Evolutionary conservation across 2,113 vertebrate species (phyloP).

Genomic region (Pungitius pungitius): DNA sequence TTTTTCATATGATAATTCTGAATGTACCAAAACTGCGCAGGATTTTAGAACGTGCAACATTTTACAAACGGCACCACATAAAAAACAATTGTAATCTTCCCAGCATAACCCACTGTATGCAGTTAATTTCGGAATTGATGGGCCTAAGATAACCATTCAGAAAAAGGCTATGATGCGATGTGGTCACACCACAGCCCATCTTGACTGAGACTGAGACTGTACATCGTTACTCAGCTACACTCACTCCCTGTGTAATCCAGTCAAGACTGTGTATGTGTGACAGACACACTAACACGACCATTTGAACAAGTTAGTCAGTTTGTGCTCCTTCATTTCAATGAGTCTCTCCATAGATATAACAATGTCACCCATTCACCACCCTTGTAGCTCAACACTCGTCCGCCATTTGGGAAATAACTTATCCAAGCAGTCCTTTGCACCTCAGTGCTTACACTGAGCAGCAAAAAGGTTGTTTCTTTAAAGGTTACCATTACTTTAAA

Average conservation of each 20-base stretch:
- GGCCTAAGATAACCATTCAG: neutral
- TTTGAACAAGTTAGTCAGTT: slow-evolving; percentile 37
- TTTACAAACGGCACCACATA: too few species aligned
- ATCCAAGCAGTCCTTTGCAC: neutral
- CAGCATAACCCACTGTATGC: neutral
- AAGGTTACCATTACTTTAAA: slow-evolving; percentile 69
- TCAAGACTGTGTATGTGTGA: slow-evolving; percentile 22
- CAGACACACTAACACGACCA: slow-evolving; percentile 49
- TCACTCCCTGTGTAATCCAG: slow-evolving; percentile 49
- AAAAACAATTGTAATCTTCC: neutral
- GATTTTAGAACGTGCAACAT: too few species aligned
- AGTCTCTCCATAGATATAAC: slow-evolving; percentile 3
- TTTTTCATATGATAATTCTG: too few species aligned
- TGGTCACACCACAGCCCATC: slow-evolving; percentile 28
- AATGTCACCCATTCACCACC: slow-evolving; percentile 10
- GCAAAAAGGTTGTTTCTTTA: slow-evolving; percentile 45
- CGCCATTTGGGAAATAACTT: slow-evolving; percentile 31
- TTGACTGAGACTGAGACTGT: slow-evolving; percentile 41
- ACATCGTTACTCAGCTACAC: slow-evolving; percentile 46
- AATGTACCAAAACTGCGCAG: too few species aligned
- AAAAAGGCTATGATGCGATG: slow-evolving; percentile 10
- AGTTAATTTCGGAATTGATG: slow-evolving; percentile 7
- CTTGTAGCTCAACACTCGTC: slow-evolving; percentile 25
- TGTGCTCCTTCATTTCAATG: slow-evolving; percentile 8
- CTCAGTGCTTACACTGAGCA: neutral